These are phyloP conservation scores for Epicauta chinensis DNA, from an alignment of 1,140 invertebrate species.

Conservation along the genomic window DNA sequence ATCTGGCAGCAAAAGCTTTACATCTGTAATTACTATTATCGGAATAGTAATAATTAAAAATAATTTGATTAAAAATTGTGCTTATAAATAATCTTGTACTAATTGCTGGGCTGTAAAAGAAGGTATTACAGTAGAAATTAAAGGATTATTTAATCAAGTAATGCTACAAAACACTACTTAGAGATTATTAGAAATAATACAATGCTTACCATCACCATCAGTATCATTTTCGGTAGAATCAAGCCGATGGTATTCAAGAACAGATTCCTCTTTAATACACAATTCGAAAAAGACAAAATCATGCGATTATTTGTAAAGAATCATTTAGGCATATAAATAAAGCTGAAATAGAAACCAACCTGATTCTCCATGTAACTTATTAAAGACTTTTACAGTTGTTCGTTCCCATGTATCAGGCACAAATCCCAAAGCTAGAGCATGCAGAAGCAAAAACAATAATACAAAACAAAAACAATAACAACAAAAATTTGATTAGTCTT, in stretches of 20 bases:
- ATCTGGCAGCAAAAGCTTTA: conserved; percentile 14
- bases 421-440: conserved; percentile 26
- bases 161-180: conserved; percentile 12
- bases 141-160: neutral
- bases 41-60: no score
- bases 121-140: neutral
- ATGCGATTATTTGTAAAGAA: no score
- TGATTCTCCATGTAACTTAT: conserved; percentile 27
- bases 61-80: no score
- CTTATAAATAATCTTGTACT: conserved; percentile 2
- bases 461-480: conserved; percentile 10
- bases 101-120: conserved; percentile 12
- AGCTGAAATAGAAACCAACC: conserved; percentile 33
- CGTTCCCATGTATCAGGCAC: conserved; percentile 30
- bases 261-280: conserved; percentile 15
- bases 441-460: conserved; percentile 18
- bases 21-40: neutral
- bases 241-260: conserved; percentile 18
- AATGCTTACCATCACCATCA: conserved; percentile 16
- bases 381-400: conserved; percentile 29
- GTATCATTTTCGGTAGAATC: conserved; percentile 17
- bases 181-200: neutral
- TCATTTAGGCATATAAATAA: no score
- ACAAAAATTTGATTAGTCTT: neutral
- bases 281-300: no score